These are phyloP conservation scores for Camponotus vicinus DNA, from an alignment of 1,140 invertebrate genomes.

Conservation along the genomic window DNA sequence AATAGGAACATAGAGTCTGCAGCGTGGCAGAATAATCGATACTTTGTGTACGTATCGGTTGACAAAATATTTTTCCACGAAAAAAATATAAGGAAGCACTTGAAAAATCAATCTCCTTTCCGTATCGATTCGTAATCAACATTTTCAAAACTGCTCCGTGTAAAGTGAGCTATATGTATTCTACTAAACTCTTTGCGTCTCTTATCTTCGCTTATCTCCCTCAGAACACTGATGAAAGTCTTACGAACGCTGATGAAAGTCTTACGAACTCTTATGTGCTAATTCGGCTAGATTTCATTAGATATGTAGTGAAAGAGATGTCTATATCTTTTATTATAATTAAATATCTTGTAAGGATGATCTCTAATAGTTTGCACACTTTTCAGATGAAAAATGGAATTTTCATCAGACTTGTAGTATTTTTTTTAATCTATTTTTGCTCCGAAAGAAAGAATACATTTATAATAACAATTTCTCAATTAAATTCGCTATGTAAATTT, in stretches of 20 bases:
- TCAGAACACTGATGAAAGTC: slow-evolving; percentile 6
- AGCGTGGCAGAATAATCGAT: not conserved
- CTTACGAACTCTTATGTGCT: not conserved
- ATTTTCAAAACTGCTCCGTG: not conserved
- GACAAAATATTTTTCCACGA: not conserved
- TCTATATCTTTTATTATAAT: not conserved
- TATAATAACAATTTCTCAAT: slow-evolving; percentile 6
- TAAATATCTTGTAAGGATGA: not conserved
- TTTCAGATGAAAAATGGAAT: not conserved
- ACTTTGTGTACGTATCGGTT: not conserved
- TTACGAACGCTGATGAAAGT: slow-evolving; percentile 8
- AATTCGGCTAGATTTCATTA: not conserved
- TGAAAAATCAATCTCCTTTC: not conserved
- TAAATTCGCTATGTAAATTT: slow-evolving; percentile 5
- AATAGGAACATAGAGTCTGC: not conserved
- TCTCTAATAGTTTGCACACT: not conserved
- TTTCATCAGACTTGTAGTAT: not conserved
- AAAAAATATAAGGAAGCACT: not conserved
- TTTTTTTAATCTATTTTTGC: not conserved
- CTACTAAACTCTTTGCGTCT: not conserved
- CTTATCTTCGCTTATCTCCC: slow-evolving; percentile 27
- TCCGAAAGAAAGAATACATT: not conserved
- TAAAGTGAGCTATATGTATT: not conserved
- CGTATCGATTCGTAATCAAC: not conserved
- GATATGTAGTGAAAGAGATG: slow-evolving; percentile 2